Evolutionary conservation across 2,888 invertebrate species (phyloP).

Genomic region (Itoplectis maculator): DNA sequence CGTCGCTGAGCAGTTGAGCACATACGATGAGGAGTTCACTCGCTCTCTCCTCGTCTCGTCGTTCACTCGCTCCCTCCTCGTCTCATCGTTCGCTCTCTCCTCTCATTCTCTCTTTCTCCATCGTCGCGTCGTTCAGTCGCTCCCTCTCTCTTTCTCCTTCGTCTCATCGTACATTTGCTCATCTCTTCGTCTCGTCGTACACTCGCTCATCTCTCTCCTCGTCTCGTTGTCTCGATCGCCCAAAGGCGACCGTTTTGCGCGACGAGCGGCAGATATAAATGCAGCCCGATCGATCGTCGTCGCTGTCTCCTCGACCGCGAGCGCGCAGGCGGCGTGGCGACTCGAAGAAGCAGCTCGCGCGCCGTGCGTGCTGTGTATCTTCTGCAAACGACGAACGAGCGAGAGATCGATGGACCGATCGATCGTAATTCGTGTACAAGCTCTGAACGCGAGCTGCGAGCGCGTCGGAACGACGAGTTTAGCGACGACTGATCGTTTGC

Average conservation of each 20-base stretch:
- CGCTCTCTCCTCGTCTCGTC: constrained; percentile 34
- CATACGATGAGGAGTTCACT: constrained; percentile 6
- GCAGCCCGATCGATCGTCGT: constrained; percentile 37
- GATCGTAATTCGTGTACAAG: constrained; percentile 54
- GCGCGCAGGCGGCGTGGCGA: background rate
- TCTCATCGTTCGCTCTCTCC: too few species aligned
- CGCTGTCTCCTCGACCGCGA: constrained; percentile 1
- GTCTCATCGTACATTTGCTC: too few species aligned
- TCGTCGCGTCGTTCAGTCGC: too few species aligned
- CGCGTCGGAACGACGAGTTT: constrained; percentile 49
- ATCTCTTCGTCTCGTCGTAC: too few species aligned
- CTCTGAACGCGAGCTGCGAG: constrained; percentile 9
- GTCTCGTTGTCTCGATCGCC: constrained; percentile 57
- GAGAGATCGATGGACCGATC: constrained; percentile 65
- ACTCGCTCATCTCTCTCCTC: constrained; percentile 31
- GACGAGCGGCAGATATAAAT: constrained; percentile 48
- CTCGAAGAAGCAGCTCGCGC: background rate
- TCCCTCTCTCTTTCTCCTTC: too few species aligned
- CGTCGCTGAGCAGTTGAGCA: constrained; percentile 19
- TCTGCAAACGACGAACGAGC: constrained; percentile 9
- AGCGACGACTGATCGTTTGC: constrained; percentile 53
- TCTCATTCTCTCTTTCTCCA: too few species aligned
- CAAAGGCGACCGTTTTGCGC: constrained; percentile 49
- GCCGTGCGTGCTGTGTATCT: constrained; percentile 26
- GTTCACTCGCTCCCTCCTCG: constrained; percentile 49